Base-by-base conservation (phyloP, 1,140 invertebrate species). In the Notospermus geniculatus region DNA sequence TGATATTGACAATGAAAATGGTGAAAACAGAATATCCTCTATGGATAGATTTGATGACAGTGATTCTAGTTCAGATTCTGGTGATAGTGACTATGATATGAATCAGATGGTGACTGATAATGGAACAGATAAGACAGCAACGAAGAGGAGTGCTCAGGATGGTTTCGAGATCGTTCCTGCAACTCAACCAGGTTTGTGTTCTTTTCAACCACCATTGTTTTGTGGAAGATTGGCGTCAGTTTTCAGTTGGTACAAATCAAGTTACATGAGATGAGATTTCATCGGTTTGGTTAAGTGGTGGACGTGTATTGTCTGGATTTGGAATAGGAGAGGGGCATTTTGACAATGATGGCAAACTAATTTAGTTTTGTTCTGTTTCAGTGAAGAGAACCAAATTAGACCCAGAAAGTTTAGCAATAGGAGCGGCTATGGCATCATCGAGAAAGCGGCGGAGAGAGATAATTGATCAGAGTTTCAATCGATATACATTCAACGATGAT, bases 381-480 rank as follows among this genome's bases (percentile, higher is more conserved):
- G 41, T 32, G 82, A 65, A 46, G 54, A 58, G 19, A 30, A 30
- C 84, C n/a, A 91, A 90, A 74, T 84, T 99, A 66, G 88, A 89
- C 69, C 86, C 90, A 36, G 88, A 92, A 75, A 93, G 93, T 58
- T 80, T 98, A 28, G 80, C 80, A 22, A 66, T 83, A 32, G 80
- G 78, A 13, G 70, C 77, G 53, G 72, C 74, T 29, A 70, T 83
- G 64, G 70, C 77, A 25, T 65, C 71, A 41, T 80, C 77, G 23
- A 71, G 70, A 50, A 82, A 81, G 63, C 54, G 72, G 28, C 73
- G 71, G 54, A 63, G 80, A 32, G 78, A 83, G 36, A 66, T 83
- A 2, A 70, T 81, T 7, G 80, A 83, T 50, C 25, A 27, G n/a
- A 50, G 25, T 23, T 50, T 50, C 71, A 75, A 36, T 63, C 83